Conservation (phyloP, 2,888 invertebrate species). For the Caenorhabditis plicata region DNA sequence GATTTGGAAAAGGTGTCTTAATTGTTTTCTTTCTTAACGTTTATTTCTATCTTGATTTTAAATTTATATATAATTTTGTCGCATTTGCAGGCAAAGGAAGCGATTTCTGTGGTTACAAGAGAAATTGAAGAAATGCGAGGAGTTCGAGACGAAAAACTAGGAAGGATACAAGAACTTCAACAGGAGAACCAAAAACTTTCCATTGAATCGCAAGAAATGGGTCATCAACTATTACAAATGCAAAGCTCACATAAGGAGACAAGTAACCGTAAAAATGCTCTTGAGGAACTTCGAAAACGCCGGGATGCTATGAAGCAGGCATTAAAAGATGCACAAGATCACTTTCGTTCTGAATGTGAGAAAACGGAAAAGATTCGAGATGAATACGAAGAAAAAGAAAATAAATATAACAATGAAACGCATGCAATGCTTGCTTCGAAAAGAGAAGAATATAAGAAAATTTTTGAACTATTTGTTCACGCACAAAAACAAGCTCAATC, state of each 20-base stretch:
- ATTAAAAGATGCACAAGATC: slow-evolving; percentile 36
- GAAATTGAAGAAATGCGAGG: slow-evolving; percentile 92
- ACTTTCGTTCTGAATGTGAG: slow-evolving; percentile 34
- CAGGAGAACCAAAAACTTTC: slow-evolving; percentile 75
- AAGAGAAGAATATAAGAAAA: slow-evolving; percentile 32
- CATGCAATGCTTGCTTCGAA: slow-evolving; percentile 9
- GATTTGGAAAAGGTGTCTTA: slow-evolving; percentile 69
- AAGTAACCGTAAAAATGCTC: slow-evolving; percentile 32
- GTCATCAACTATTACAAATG: slow-evolving; percentile 59
- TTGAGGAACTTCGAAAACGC: slow-evolving; percentile 51
- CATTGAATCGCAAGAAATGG: slow-evolving; percentile 63
- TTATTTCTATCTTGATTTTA: neutral
- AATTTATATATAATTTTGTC: slow-evolving; percentile 6
- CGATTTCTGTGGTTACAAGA: slow-evolving; percentile 31
- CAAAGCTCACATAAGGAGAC: slow-evolving; percentile 52
- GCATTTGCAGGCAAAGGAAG: slow-evolving; percentile 30
- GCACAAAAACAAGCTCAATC: slow-evolving; percentile 24
- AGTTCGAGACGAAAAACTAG: slow-evolving; percentile 86
- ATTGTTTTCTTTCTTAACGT: neutral
- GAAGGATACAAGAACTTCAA: slow-evolving; percentile 72
- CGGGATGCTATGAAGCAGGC: slow-evolving; percentile 31
- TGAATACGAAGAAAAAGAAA: slow-evolving; percentile 21
- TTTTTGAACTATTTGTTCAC: slow-evolving; percentile 26
- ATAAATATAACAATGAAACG: slow-evolving; percentile 8
- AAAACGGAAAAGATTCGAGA: slow-evolving; percentile 39